These are phyloP conservation scores for Petaurus breviceps DNA, from an alignment of 2,113 vertebrate genomes.

Conservation along the genomic window DNA sequence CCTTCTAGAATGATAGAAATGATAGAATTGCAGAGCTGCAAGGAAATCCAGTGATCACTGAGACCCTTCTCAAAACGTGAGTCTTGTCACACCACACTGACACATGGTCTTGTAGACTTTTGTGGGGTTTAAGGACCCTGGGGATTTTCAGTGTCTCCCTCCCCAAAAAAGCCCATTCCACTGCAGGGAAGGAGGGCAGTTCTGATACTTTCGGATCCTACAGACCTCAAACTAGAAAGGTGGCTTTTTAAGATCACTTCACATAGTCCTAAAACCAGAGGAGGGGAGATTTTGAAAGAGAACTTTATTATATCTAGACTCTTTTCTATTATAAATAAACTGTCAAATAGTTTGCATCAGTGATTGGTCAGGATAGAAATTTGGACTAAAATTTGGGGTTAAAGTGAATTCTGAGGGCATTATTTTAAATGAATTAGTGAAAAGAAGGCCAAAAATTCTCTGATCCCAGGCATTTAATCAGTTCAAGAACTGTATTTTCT, in stretches of 20 bases:
- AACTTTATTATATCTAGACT: neutral
- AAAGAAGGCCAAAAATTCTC: neutral
- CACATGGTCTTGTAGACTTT: neutral
- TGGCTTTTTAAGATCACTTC: neutral
- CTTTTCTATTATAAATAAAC: neutral
- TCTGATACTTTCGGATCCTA: neutral
- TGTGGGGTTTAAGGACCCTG: neutral
- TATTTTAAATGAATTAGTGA: slow-evolving; percentile 2
- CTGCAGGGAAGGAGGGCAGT: neutral
- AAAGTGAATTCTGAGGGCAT: neutral
- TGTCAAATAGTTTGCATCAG: neutral
- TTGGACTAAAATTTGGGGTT: neutral
- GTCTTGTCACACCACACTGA: neutral
- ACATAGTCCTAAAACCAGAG: neutral
- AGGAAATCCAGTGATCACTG: neutral
- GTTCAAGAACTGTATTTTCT: slow-evolving; percentile 23
- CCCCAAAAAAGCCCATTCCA: neutral
- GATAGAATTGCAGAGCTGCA: neutral
- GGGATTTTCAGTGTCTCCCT: neutral
- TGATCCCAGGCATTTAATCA: slow-evolving; percentile 19
- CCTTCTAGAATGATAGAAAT: too few relatives aligned
- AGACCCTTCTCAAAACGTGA: neutral
- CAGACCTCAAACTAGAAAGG: neutral
- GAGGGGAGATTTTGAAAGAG: neutral
- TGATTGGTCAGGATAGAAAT: neutral